Base-by-base conservation (phyloP, 2,113 vertebrate genomes). In the Sylvia atricapilla region DNA sequence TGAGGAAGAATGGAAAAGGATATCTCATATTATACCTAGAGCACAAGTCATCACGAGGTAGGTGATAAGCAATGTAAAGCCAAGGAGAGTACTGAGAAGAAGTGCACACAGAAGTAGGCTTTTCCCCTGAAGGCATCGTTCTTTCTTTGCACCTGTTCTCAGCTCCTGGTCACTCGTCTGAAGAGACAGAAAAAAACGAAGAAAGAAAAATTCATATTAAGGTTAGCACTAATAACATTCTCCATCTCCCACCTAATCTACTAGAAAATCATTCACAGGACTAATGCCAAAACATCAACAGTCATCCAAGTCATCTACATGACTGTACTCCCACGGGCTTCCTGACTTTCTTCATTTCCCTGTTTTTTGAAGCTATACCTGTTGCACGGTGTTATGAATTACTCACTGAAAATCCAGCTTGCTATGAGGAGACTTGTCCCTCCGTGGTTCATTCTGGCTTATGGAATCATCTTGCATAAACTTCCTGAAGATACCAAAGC, bases 21-120 rank as follows among this genome's bases (percentile, higher is more conserved):
- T 91, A 68, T 91, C 47, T 60, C 64, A 33, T 74, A 70, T 88
- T 79, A 87, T 97, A 97, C 97, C 96, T 70, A 97, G 92, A 55
- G 95, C 70, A 96, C 98, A 98, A 50, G 97, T 93, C 95, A 97
- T 97, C 93, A 97, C 14, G 75, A 98, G 98, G 96, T 98, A 98
- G 95, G 98, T 97, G 77, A 98, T 98, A 75, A 98, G 97, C 69
- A 96, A 59, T 15, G 89, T 88, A 96, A 99, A 98, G 39, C 98
- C 98, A 95, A 98, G 97, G 19, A 97, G 55, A 31, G 75, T 93
- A 69, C 67, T 80, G 84, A 98, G 95, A 79, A 98, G 91, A 77
- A 75, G 96, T 31, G 59, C 88, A 62, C 90, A 94, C 74, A 97
- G 84, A 75, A 96, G 86, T 17, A 96, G 73, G 18, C 60, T 80